These are phyloP conservation scores for Pseudomyrmex cubaensis DNA, from an alignment of 1,140 invertebrate genomes.

Conservation along the genomic window DNA sequence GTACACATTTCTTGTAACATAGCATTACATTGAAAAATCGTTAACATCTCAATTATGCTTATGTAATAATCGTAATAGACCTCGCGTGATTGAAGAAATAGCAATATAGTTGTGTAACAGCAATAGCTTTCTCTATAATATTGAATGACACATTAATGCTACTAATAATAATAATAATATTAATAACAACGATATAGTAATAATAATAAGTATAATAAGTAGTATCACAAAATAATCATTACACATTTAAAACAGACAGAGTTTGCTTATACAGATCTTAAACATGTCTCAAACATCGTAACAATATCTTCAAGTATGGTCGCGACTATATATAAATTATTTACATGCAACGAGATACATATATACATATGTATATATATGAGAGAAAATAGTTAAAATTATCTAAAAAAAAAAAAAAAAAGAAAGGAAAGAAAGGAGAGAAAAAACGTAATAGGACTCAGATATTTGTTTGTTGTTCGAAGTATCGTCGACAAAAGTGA, in stretches of 20 bases:
- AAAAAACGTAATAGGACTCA: slow-evolving; percentile 45
- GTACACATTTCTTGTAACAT: slow-evolving; percentile 68
- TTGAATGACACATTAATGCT: slow-evolving; percentile 60
- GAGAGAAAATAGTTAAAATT: not conserved
- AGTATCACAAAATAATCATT: slow-evolving; percentile 81
- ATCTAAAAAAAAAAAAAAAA: not conserved
- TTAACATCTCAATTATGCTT: slow-evolving; percentile 67
- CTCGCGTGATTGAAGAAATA: slow-evolving; percentile 39
- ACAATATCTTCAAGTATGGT: slow-evolving; percentile 49
- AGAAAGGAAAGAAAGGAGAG: not conserved
- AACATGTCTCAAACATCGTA: slow-evolving; percentile 57
- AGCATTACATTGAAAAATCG: slow-evolving; percentile 67
- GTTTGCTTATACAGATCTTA: slow-evolving; percentile 66
- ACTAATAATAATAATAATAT: slow-evolving; percentile 56
- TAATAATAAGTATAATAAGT: slow-evolving; percentile 72
- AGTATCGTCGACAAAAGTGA: slow-evolving; percentile 5
- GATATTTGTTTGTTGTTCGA: slow-evolving; percentile 41
- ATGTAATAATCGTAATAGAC: slow-evolving; percentile 52
- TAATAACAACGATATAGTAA: slow-evolving; percentile 71
- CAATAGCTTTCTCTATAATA: slow-evolving; percentile 48
- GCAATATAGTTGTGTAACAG: slow-evolving; percentile 24
- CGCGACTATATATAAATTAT: slow-evolving; percentile 67
- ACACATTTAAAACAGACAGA: slow-evolving; percentile 72
- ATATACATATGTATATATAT: not conserved
- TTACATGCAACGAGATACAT: slow-evolving; percentile 69